Evolutionary conservation across 2,797 vertebrate genomes (phyloP).

Genomic region (Sciurus carolinensis): DNA sequence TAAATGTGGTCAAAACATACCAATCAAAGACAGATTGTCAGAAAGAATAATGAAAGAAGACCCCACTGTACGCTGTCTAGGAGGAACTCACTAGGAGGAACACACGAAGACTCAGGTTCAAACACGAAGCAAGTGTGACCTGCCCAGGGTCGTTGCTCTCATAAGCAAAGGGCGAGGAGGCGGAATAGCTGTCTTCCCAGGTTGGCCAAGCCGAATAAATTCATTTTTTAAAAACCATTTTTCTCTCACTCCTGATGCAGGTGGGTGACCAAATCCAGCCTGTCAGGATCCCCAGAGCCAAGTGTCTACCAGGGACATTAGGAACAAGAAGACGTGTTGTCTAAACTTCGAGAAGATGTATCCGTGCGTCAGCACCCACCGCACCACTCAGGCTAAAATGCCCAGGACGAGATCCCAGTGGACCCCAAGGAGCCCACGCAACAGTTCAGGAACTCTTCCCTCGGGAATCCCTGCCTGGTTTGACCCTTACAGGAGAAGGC

Average conservation of each 20-base stretch:
- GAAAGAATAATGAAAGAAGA: not conserved
- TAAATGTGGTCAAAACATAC: not conserved
- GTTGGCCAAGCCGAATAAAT: not conserved
- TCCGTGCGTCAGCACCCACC: not conserved
- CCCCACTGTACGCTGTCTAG: accelerated
- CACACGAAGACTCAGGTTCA: not conserved
- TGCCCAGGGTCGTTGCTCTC: too few relatives aligned
- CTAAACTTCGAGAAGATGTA: not conserved
- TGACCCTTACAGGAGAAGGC: not conserved
- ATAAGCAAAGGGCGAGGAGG: not conserved
- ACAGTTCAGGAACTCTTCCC: not conserved
- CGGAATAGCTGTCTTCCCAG: not conserved
- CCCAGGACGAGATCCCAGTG: slow-evolving; percentile 74
- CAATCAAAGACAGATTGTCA: not conserved
- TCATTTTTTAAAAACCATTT: not conserved
- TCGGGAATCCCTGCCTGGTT: not conserved
- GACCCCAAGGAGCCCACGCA: not conserved
- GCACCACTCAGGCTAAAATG: slow-evolving; percentile 70
- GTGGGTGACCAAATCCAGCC: not conserved
- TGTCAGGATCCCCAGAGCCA: not conserved
- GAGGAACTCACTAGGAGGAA: not conserved
- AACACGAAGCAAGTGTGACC: not conserved
- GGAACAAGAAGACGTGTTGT: not conserved
- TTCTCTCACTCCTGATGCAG: not conserved
- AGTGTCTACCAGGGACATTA: not conserved